phyloP scores from a whole-genome alignment of 2,113 vertebrate species.

The Atherinomorus stipes region DNA sequence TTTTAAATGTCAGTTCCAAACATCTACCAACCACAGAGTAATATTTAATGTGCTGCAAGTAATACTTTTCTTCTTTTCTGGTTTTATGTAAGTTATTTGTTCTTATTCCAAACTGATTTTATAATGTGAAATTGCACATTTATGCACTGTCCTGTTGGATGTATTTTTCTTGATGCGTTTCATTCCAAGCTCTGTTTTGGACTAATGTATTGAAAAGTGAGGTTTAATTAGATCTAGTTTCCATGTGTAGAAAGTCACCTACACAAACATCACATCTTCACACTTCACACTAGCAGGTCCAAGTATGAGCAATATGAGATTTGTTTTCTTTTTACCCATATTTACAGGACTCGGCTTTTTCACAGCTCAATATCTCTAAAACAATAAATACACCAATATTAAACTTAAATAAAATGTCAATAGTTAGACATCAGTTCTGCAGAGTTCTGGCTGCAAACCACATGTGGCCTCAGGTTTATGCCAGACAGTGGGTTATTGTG shows the following conservation, averaged over 20 bases:
- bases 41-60: not conserved
- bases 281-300: too few species aligned
- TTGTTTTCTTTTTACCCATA: too few species aligned
- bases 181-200: not conserved
- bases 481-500: conserved; percentile 55
- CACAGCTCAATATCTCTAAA: too few species aligned
- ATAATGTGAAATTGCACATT: not conserved
- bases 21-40: not conserved
- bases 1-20: conserved; percentile 4
- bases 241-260: too few species aligned
- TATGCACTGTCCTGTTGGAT: not conserved
- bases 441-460: conserved; percentile 26
- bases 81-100: too few species aligned
- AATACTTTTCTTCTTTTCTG: too few species aligned
- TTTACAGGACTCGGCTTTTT: too few species aligned
- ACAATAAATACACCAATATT: too few species aligned
- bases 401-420: not conserved
- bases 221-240: too few species aligned
- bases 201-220: too few species aligned
- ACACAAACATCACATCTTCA: too few species aligned
- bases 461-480: conserved; percentile 30
- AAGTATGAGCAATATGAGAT: too few species aligned
- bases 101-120: not conserved
- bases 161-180: not conserved
- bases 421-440: not conserved